These are phyloP conservation scores for Drosophila kohkoa DNA, from an alignment of 1,140 invertebrate species.

Conservation along the genomic window DNA sequence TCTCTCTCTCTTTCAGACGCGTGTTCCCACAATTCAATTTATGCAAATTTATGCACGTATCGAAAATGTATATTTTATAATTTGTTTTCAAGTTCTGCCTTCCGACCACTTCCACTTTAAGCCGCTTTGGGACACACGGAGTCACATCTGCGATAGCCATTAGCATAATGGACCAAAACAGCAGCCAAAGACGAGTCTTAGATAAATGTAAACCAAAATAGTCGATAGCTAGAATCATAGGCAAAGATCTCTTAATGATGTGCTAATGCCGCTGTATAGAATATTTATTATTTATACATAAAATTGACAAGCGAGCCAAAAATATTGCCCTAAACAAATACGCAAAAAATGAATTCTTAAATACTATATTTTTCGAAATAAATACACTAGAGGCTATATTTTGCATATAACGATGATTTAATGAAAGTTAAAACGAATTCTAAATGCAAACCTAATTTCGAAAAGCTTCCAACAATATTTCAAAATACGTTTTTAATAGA, in stretches of 20 bases:
- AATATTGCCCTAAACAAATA: slow-evolving; percentile 61
- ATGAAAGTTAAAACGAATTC: background rate
- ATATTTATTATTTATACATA: slow-evolving; percentile 43
- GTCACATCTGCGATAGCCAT: slow-evolving; percentile 39
- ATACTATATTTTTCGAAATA: background rate
- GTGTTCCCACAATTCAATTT: slow-evolving; percentile 63
- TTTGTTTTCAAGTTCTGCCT: slow-evolving; percentile 65
- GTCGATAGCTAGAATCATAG: slow-evolving; percentile 37
- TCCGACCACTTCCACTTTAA: slow-evolving; percentile 37
- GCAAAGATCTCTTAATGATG: slow-evolving; percentile 70
- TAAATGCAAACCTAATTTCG: background rate
- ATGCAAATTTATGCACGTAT: slow-evolving; percentile 70
- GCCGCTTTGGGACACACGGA: slow-evolving; percentile 39
- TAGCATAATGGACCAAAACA: slow-evolving; percentile 71
- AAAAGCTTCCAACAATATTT: background rate
- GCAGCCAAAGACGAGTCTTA: slow-evolving; percentile 39
- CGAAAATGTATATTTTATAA: slow-evolving; percentile 62
- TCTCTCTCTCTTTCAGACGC: slow-evolving; percentile 16
- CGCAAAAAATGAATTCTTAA: slow-evolving; percentile 9
- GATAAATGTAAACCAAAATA: slow-evolving; percentile 28
- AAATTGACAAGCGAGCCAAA: slow-evolving; percentile 60
- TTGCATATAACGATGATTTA: slow-evolving; percentile 7
- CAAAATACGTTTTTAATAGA: background rate
- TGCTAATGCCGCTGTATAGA: slow-evolving; percentile 57
- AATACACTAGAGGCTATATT: background rate